Percentiles rank a stretch among this genome's conserved stretches.
phyloP scores from a whole-genome alignment of 2,797 vertebrate species.

The Falco naumanni region DNA sequence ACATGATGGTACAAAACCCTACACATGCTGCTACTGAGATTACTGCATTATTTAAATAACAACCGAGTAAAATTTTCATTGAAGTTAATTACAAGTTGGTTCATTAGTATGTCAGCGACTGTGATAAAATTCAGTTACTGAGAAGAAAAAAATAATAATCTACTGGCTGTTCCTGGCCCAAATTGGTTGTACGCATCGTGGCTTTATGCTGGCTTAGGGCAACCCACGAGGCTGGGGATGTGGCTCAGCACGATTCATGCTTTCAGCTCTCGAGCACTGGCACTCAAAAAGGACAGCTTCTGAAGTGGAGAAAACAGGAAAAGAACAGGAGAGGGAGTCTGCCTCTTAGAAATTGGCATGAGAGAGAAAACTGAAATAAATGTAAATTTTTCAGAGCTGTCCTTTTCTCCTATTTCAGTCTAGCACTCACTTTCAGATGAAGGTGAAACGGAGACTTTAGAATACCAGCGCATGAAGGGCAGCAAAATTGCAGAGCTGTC shows the following conservation, averaged over 20 bases:
- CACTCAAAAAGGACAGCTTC: rapidly evolving
- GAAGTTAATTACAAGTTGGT: neutral
- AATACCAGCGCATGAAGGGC: neutral
- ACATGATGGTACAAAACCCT: neutral
- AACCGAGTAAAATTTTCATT: neutral
- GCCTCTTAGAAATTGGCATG: neutral
- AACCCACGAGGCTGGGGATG: neutral
- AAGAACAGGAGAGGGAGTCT: neutral
- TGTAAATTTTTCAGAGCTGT: neutral
- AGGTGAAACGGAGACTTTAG: neutral
- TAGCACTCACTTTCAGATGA: neutral
- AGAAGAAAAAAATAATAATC: neutral
- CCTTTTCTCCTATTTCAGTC: neutral
- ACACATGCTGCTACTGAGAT: neutral
- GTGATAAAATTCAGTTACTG: neutral
- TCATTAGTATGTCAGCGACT: neutral
- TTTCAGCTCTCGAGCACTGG: neutral
- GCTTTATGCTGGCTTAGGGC: neutral
- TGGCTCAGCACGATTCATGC: neutral
- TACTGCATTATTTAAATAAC: neutral
- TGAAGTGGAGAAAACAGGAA: neutral
- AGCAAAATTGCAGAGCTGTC: neutral
- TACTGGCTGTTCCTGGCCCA: neutral
- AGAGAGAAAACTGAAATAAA: neutral
- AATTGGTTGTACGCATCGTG: rapidly evolving